Percentiles rank a stretch among this genome's conserved stretches.
Conservation (phyloP, 1,140 invertebrate species). For the Limonius californicus region DNA sequence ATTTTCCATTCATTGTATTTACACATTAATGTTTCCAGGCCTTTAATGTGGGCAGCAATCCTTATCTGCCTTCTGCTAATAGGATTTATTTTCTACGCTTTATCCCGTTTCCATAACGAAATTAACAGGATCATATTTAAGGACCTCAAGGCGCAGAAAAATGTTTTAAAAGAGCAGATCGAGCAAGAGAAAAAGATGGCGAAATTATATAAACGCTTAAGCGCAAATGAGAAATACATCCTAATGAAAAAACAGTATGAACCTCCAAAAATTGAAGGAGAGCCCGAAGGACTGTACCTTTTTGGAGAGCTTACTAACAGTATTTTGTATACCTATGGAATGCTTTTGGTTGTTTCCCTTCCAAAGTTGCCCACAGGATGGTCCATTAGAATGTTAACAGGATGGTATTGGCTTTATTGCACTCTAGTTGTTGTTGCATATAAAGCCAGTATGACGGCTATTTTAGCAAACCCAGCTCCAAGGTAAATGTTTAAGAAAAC, state of each 20-base stretch:
- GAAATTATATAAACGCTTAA: constrained; percentile 7
- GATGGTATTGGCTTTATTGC: constrained; percentile 83
- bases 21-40: constrained; percentile 27
- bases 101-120: constrained; percentile 37
- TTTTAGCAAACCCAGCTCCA: constrained; percentile 69
- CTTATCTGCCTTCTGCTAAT: constrained; percentile 33
- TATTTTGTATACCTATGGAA: constrained; percentile 72
- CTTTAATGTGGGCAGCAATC: constrained; percentile 38
- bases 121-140: constrained; percentile 16
- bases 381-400: constrained; percentile 72
- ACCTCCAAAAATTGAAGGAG: constrained; percentile 26
- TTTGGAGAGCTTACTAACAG: constrained; percentile 69
- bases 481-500: no score
- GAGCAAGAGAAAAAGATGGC: no score
- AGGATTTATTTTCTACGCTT: constrained; percentile 33
- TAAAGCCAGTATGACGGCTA: constrained; percentile 77
- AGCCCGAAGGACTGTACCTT: constrained; percentile 57
- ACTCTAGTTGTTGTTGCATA: constrained; percentile 73
- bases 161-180: neutral
- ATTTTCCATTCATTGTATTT: neutral
- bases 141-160: neutral
- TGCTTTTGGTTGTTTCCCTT: constrained; percentile 71
- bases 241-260: constrained; percentile 37
- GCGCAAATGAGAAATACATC: constrained; percentile 44
- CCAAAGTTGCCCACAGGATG: constrained; percentile 70